Base-by-base conservation (phyloP, 2,113 vertebrate genomes). In the Machaerirhynchus nigripectus region DNA sequence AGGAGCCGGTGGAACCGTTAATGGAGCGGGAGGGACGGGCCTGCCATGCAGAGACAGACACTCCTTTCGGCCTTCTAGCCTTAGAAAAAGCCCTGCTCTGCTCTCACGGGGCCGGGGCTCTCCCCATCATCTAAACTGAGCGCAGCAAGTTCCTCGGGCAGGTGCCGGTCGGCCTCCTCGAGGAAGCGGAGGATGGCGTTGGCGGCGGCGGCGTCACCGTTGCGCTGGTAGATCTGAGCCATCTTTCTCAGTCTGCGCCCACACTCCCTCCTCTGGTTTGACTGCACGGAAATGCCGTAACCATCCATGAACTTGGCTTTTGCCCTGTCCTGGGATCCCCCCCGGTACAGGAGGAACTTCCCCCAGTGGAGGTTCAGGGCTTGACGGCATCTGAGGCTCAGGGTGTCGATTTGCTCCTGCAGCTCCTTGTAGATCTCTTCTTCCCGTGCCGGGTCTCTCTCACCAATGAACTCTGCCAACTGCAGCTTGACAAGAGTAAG, bases 181-280 rank as follows among this genome's bases (percentile, higher is more conserved):
- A 90, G 31, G 67, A 68, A 68, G 18, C 0, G 1, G 7, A 9
- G 0, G 39, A 74, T 79, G 14, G 4, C 19, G 0, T 3, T 1
- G 12, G 65, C 49, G 0, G 33, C 1, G 1, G 4, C 0, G 4
- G 28, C 0, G 5, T 77, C 2, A 0, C 49, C 33, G 0, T 19
- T 2, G 3, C 0, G 0, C 18, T 15, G 3, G 53, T 1, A 40
- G 28, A 1, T 1, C 21, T 5, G 0, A 27, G 65, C 71, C 37
- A 78, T 50, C 60, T 10, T 56, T 0, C 2, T 6, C 65, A 87
- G 64, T 14, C 10, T 83, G 49, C 1, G 19, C 4, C 4, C 5
- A 1, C 30, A 9, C 1, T 42, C 37, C 40, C 1, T 46, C 53
- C 77, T 77, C 3, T 35, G 6, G 1, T 8, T 2, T 9, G 83